These are phyloP conservation scores for Diachasmimorpha longicaudata DNA, from an alignment of 1,140 invertebrate genomes.

Conservation along the genomic window DNA sequence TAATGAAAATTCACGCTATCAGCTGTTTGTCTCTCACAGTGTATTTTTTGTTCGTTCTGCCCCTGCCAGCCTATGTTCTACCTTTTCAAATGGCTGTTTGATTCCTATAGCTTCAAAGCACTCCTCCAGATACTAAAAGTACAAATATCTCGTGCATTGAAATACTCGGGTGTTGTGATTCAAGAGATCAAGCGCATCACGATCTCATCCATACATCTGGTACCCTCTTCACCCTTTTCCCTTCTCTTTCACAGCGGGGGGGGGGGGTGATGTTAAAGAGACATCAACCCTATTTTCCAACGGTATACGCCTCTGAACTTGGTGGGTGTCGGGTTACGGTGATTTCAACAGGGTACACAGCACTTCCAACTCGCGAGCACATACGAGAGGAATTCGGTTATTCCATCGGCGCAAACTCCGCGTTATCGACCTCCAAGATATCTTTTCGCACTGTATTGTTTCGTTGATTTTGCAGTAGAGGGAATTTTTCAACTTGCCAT, in stretches of 20 bases:
- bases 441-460: no score
- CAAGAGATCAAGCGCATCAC: slow-evolving; percentile 7
- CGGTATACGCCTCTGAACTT: slow-evolving; percentile 6
- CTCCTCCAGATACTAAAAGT: not conserved
- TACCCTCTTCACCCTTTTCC: not conserved
- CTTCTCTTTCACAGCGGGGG: not conserved
- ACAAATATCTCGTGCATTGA: not conserved
- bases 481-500: not conserved
- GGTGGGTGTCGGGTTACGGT: slow-evolving; percentile 50
- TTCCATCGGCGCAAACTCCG: slow-evolving; percentile 48
- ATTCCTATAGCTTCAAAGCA: not conserved
- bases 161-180: not conserved
- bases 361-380: not conserved
- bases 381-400: not conserved
- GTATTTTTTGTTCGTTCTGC: not conserved
- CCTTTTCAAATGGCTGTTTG: not conserved
- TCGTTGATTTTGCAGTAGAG: no score
- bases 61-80: not conserved
- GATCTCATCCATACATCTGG: not conserved
- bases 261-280: slow-evolving; percentile 13
- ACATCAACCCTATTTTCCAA: slow-evolving; percentile 31
- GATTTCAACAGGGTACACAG: slow-evolving; percentile 49
- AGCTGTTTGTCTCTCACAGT: slow-evolving; percentile 5
- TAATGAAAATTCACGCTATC: not conserved
- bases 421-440: slow-evolving; percentile 45